phyloP scores from a whole-genome alignment of 2,888 invertebrate species.

The Pterostichus niger region DNA sequence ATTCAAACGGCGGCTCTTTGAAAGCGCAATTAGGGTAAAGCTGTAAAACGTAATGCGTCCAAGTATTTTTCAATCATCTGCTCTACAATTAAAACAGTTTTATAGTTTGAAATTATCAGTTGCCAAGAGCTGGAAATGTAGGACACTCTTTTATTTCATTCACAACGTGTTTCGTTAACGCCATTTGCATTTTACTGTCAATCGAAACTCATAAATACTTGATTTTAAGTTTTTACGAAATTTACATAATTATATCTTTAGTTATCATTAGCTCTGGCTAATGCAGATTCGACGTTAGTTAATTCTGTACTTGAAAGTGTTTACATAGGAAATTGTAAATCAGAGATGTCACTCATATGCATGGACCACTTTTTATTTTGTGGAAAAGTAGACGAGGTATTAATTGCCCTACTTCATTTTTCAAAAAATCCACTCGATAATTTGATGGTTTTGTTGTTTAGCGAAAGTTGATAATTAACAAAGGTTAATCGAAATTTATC shows the following conservation, averaged over 20 bases:
- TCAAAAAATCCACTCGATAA: neutral
- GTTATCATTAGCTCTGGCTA: constrained; percentile 43
- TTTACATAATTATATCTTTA: constrained; percentile 56
- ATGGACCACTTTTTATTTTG: constrained; percentile 12
- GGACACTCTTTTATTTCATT: constrained; percentile 45
- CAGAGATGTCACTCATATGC: constrained; percentile 35
- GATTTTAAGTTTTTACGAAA: constrained; percentile 38
- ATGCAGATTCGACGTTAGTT: constrained; percentile 18
- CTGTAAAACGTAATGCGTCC: constrained; percentile 46
- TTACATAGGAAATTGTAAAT: constrained; percentile 35
- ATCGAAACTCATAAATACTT: constrained; percentile 49
- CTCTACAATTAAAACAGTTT: constrained; percentile 64
- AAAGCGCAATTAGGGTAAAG: constrained; percentile 33
- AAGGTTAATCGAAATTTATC: constrained; percentile 1
- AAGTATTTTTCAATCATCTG: constrained; percentile 38
- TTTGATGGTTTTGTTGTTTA: neutral
- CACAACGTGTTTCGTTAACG: neutral
- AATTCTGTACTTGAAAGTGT: constrained; percentile 40
- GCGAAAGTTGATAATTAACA: constrained; percentile 3
- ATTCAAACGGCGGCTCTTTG: constrained; percentile 28
- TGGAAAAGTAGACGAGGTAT: constrained; percentile 11
- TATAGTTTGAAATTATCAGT: constrained; percentile 62
- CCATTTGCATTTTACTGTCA: constrained; percentile 49
- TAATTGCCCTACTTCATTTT: constrained; percentile 35
- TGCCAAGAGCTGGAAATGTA: constrained; percentile 57